Percentiles rank a stretch among this genome's conserved stretches.
phyloP scores from a whole-genome alignment of 1,140 invertebrate genomes.

The Brachionus angularis region DNA sequence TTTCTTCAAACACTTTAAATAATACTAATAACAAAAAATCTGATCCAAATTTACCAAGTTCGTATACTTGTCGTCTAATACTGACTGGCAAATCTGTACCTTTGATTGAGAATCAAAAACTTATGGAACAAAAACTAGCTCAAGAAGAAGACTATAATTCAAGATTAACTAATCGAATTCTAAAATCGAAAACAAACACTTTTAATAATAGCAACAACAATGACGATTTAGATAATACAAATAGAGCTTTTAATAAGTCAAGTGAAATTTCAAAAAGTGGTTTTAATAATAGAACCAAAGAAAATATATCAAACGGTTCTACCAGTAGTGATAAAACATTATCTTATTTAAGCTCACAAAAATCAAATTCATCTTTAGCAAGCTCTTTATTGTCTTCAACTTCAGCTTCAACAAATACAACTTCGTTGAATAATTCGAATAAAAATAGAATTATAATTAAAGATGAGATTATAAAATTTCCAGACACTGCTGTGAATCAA shows the following conservation, averaged over 20 bases:
- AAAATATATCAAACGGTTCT: too few species aligned
- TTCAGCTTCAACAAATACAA: not conserved
- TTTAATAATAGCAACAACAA: not conserved
- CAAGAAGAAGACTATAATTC: conserved; percentile 12
- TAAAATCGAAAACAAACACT: conserved; percentile 4
- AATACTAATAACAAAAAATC: too few species aligned
- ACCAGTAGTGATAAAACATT: too few species aligned
- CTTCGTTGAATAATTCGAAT: not conserved
- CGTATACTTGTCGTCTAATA: not conserved
- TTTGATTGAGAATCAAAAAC: conserved; percentile 11
- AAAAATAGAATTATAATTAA: conserved; percentile 25
- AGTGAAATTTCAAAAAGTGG: too few species aligned
- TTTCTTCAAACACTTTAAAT: too few species aligned
- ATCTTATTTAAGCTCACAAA: not conserved
- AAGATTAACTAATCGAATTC: conserved; percentile 8
- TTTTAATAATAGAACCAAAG: too few species aligned
- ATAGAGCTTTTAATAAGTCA: too few species aligned
- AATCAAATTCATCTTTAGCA: not conserved
- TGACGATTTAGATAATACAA: too few species aligned
- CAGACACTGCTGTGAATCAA: conserved; percentile 11
- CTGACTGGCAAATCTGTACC: conserved; percentile 18
- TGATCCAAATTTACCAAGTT: not conserved
- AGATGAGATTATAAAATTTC: conserved; percentile 11
- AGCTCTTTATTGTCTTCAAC: conserved; percentile 8
- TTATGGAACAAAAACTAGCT: conserved; percentile 33